phyloP scores from a whole-genome alignment of 1,140 invertebrate species.

The Zaprionus kolodkinae region DNA sequence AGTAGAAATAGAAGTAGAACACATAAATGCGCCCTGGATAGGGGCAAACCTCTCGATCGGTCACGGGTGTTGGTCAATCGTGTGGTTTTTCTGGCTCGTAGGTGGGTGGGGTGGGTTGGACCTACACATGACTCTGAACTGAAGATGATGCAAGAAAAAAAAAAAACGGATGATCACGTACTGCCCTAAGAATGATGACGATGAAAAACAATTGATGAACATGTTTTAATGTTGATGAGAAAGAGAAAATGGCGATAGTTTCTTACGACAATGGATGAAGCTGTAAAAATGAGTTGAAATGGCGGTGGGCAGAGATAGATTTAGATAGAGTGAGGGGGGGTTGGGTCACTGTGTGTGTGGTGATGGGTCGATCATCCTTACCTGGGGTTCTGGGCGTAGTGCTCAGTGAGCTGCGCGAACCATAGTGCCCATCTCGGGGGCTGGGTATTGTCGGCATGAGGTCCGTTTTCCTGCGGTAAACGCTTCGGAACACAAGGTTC shows the following conservation, averaged over 20 bases:
- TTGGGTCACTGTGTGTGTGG: constrained; percentile 25
- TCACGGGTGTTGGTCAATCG: constrained; percentile 12
- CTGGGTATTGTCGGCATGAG: constrained; percentile 94
- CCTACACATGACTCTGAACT: constrained; percentile 21
- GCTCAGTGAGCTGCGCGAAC: constrained; percentile 85
- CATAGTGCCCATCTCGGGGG: constrained; percentile 87
- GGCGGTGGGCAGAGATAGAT: constrained; percentile 8
- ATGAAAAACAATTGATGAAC: constrained; percentile 12
- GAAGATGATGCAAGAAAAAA: neutral
- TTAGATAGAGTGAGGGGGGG: neutral
- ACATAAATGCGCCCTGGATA: constrained; percentile 9
- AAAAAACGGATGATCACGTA: neutral
- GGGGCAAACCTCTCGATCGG: constrained; percentile 1
- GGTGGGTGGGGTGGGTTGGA: neutral
- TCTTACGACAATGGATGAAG: neutral
- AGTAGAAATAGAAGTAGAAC: neutral
- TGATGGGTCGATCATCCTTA: constrained; percentile 74
- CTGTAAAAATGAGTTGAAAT: constrained; percentile 30
- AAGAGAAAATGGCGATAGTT: neutral
- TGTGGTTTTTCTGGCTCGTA: neutral
- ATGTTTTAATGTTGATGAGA: constrained; percentile 4
- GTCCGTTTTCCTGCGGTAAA: constrained; percentile 94
- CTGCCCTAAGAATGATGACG: constrained; percentile 3
- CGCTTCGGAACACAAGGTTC: constrained; percentile 86
- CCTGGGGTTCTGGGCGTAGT: constrained; percentile 89